Conservation (phyloP, 2,113 vertebrate genomes). For the Holacanthus passer region DNA sequence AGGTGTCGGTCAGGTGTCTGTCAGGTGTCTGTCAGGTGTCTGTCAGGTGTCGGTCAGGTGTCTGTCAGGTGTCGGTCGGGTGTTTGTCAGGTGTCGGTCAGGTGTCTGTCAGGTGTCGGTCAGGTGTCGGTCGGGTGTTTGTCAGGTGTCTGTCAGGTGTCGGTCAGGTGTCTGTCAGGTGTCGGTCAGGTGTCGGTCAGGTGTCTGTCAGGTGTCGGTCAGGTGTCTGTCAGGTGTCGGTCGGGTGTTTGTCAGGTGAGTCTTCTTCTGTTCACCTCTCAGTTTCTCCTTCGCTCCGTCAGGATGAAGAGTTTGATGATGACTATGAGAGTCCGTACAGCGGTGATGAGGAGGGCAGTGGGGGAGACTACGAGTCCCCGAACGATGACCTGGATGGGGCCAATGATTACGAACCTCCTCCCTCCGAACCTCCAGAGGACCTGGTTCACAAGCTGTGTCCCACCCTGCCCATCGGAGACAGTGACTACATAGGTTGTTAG, state of each 20-base stretch:
- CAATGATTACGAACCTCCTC: slow-evolving; percentile 91
- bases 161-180: too few relatives aligned
- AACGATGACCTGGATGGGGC: slow-evolving; percentile 81
- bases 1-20: too few relatives aligned
- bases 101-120: too few relatives aligned
- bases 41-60: too few relatives aligned
- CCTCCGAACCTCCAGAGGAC: slow-evolving; percentile 86
- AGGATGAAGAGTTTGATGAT: slow-evolving; percentile 80
- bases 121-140: too few relatives aligned
- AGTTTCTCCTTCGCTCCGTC: neutral
- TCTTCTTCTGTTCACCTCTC: neutral
- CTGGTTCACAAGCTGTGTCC: slow-evolving; percentile 83
- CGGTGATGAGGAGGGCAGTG: slow-evolving; percentile 81
- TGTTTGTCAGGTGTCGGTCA: too few relatives aligned
- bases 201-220: too few relatives aligned
- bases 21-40: too few relatives aligned
- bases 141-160: too few relatives aligned
- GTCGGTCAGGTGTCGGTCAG: too few relatives aligned
- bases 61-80: too few relatives aligned
- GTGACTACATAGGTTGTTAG: slow-evolving; percentile 89
- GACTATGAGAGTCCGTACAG: slow-evolving; percentile 91
- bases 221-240: neutral
- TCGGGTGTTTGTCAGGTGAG: too few relatives aligned
- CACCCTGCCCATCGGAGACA: slow-evolving; percentile 84
- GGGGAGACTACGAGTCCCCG: slow-evolving; percentile 91